Base-by-base conservation (phyloP, 2,797 vertebrate species). In the Heliangelus exortis region DNA sequence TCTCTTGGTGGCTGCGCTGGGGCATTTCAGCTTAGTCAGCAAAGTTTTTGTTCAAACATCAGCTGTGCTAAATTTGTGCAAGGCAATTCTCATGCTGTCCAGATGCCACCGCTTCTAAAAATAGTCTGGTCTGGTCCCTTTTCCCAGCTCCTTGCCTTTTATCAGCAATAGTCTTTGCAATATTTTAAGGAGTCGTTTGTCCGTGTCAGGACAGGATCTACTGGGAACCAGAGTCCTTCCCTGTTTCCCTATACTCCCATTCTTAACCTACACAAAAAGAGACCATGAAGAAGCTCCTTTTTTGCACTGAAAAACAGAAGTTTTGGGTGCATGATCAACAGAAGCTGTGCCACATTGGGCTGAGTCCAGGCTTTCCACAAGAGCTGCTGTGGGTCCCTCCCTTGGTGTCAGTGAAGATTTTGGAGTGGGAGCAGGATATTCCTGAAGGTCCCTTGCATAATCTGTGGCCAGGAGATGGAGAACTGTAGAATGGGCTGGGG, bases 51-150 rank as follows among this genome's bases (percentile, higher is more conserved):
- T 83, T 85, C 81, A 75, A 75, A 87, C 76, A 47, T 91, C 92
- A 92, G 92, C 93, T 91, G 93, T 16, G 20, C 90, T 89, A 92
- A 94, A 92, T 96, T 91, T 91, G 83, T 84, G 36, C 51, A 7
- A 86, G 78, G 66, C 84, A 73, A 93, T 94, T 92, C 91, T 88
- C 93, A 94, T 90, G 87, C 84, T 93, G 87, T 81, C 91, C 96
- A 96, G 87, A 93, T 93, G 92, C 91, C 94, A 81, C 79, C 15
- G 69, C 69, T 85, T 80, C 95, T 94, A 96, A 96, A 95, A 95
- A 96, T 94, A 96, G 48, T 7, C 76, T 43, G 29, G 66, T 55
- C 84, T 89, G 63, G 69, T 78, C 66, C 50, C 0, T 86, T 94
- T 92, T 87, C 87, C 93, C 89, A 90, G 86, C 76, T 94, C 91